These are phyloP conservation scores for Macaca nemestrina DNA, from an alignment of 2,113 vertebrate genomes.

Conservation along the genomic window DNA sequence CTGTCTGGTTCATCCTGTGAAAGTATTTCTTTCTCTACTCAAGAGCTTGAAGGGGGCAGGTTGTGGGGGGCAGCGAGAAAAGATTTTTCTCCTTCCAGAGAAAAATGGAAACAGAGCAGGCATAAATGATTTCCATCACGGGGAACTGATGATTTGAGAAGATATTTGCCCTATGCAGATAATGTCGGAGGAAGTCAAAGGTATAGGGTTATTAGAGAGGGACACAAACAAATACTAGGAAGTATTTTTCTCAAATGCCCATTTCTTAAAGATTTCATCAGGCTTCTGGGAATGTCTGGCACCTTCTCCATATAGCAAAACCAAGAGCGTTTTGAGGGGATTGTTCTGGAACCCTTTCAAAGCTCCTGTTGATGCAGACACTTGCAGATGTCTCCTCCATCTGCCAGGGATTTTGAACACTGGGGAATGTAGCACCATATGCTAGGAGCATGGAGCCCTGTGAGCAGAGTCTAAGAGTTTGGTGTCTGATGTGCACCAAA, in stretches of 20 bases:
- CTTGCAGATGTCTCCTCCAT: not conserved
- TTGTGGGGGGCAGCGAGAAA: not conserved
- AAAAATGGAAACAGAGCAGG: not conserved
- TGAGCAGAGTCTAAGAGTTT: not conserved
- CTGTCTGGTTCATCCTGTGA: not conserved
- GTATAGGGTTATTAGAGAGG: fast-evolving
- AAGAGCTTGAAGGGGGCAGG: not conserved
- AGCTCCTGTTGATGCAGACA: not conserved
- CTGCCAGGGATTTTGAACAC: not conserved
- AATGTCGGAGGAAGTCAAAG: not conserved
- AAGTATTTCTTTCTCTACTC: constrained; percentile 1
- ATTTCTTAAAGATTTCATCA: constrained; percentile 10
- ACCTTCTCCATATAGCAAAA: not conserved
- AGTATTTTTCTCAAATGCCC: not conserved
- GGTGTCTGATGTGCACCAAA: too few species aligned
- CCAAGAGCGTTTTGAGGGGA: not conserved
- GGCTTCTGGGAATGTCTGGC: not conserved
- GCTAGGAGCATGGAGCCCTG: not conserved
- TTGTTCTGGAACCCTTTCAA: not conserved
- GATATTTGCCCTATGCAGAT: not conserved
- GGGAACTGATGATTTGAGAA: not conserved
- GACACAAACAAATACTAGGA: not conserved
- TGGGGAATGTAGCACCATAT: too few species aligned
- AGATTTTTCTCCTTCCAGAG: not conserved
- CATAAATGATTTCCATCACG: not conserved